A percentile compares a stretch with the other conserved stretches of the same genome.
phyloP scores from a whole-genome alignment of 2,113 vertebrate species.

The Perca schrenkii region DNA sequence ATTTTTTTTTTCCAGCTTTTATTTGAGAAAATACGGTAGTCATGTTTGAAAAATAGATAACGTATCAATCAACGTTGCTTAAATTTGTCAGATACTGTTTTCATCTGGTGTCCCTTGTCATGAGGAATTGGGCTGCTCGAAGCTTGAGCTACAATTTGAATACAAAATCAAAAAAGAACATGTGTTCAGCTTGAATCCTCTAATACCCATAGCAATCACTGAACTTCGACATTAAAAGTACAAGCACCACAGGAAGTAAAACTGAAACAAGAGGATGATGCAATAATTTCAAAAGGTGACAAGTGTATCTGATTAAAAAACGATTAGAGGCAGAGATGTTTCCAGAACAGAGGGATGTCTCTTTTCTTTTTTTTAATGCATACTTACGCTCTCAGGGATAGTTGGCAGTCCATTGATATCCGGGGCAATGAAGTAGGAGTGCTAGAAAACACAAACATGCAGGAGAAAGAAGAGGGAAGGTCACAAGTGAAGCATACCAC shows the following conservation, averaged over 20 bases:
- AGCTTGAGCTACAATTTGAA: conserved; percentile 41
- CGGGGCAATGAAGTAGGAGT: conserved; percentile 97
- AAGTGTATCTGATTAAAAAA: conserved; percentile 76
- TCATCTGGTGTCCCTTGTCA: conserved; percentile 7
- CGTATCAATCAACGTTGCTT: neutral
- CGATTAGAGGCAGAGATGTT: conserved; percentile 75
- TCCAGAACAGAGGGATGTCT: conserved; percentile 63
- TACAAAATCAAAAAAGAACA: conserved; percentile 53
- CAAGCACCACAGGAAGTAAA: conserved; percentile 64
- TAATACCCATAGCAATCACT: conserved; percentile 53
- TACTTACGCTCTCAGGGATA: conserved; percentile 98
- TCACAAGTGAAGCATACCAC: conserved; percentile 73
- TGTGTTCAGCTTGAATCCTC: conserved; percentile 49
- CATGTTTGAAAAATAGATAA: neutral
- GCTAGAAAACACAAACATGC: conserved; percentile 85
- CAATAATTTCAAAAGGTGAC: conserved; percentile 80
- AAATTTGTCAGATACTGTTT: conserved; percentile 1
- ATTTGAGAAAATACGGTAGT: neutral
- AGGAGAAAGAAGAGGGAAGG: conserved; percentile 73
- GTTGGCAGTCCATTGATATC: conserved; percentile 96
- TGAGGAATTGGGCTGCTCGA: conserved; percentile 2
- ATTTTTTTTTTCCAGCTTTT: too few species aligned
- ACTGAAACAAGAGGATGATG: conserved; percentile 73
- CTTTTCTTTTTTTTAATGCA: conserved; percentile 56
- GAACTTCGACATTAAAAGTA: conserved; percentile 69